phyloP scores from a whole-genome alignment of 2,113 vertebrate genomes.

The Ceyx margarethae region DNA sequence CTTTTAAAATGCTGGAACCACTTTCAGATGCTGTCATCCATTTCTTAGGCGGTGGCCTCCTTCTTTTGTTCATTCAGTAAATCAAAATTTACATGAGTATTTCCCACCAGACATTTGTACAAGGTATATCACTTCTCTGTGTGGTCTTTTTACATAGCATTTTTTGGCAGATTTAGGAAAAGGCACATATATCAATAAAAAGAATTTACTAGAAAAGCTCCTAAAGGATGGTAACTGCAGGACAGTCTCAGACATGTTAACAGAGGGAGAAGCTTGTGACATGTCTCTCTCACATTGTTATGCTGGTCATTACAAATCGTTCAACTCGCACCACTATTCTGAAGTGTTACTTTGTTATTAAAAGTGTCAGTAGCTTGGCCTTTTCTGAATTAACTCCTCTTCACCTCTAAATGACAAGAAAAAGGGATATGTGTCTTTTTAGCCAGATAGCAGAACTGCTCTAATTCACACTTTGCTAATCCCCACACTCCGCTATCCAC shows the following conservation, averaged over 20 bases:
- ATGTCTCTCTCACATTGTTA: conserved; percentile 39
- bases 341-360: conserved; percentile 63
- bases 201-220: conserved; percentile 4
- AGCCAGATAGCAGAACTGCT: conserved; percentile 10
- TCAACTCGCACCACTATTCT: conserved; percentile 32
- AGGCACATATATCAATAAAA: conserved; percentile 17
- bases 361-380: conserved; percentile 33
- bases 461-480: conserved; percentile 23
- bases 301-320: conserved; percentile 48
- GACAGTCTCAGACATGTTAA: neutral
- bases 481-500: rapidly evolving
- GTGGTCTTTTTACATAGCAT: conserved; percentile 44
- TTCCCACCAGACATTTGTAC: neutral
- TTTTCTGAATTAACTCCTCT: conserved; percentile 57
- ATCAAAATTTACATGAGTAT: conserved; percentile 52
- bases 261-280: neutral
- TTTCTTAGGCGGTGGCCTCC: conserved; percentile 49
- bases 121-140: conserved; percentile 36
- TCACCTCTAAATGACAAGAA: conserved; percentile 55
- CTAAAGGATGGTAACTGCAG: neutral
- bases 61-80: conserved; percentile 36
- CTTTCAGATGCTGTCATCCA: conserved; percentile 52
- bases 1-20: conserved; percentile 66
- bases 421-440: conserved; percentile 51
- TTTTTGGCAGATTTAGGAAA: conserved; percentile 37